Evolutionary conservation across 2,797 vertebrate genomes (phyloP).

Genomic region (Acrossocheilus wenchowensis): DNA sequence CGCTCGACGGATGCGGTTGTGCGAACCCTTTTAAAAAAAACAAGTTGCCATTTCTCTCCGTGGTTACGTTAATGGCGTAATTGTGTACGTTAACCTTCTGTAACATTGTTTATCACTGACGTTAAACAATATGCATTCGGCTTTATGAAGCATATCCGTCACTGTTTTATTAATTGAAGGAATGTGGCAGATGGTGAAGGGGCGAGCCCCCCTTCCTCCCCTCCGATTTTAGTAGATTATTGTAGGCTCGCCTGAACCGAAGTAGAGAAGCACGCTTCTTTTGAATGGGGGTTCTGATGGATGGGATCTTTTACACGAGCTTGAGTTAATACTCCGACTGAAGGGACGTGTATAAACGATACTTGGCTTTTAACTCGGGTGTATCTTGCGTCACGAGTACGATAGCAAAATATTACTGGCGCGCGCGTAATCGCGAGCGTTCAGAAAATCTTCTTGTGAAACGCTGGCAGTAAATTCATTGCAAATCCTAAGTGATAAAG

Average conservation of each 20-base stretch:
- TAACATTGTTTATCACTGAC: background rate
- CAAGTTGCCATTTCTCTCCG: slow-evolving; percentile 51
- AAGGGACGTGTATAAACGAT: background rate
- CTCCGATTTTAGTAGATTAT: slow-evolving; percentile 58
- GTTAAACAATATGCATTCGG: background rate
- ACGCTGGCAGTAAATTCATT: slow-evolving; percentile 6
- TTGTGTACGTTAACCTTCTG: slow-evolving; percentile 48
- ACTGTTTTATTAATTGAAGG: slow-evolving; percentile 60
- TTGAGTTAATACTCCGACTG: background rate
- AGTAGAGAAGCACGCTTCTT: background rate
- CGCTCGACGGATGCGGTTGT: background rate
- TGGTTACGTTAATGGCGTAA: slow-evolving; percentile 41
- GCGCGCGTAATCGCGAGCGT: slow-evolving; percentile 22
- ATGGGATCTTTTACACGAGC: slow-evolving; percentile 23
- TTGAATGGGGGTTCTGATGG: slow-evolving; percentile 17
- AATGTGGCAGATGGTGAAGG: slow-evolving; percentile 74
- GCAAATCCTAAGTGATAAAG: background rate
- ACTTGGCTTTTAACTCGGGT: slow-evolving; percentile 6
- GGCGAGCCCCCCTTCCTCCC: slow-evolving; percentile 59
- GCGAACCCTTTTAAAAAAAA: slow-evolving; percentile 35
- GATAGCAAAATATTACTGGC: background rate
- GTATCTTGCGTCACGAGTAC: slow-evolving; percentile 1
- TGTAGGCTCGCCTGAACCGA: slow-evolving; percentile 46
- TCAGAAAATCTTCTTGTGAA: slow-evolving; percentile 27
- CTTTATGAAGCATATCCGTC: slow-evolving; percentile 3